Evolutionary conservation across 2,797 vertebrate species (phyloP).

Genomic region (Smutsia gigantea): DNA sequence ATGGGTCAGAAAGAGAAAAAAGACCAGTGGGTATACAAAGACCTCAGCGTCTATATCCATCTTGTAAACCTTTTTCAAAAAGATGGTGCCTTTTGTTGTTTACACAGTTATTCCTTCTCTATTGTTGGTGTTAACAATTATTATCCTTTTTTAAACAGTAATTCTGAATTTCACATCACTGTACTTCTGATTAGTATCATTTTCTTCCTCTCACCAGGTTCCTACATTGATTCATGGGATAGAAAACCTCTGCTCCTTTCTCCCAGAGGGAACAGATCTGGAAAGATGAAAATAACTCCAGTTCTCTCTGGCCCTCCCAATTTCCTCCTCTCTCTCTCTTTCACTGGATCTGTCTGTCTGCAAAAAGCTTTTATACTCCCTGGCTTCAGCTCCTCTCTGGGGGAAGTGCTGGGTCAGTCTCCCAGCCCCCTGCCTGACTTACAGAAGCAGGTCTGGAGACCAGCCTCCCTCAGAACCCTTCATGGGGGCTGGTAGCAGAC

Average conservation of each 20-base stretch:
- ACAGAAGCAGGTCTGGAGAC: neutral
- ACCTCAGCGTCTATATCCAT: neutral
- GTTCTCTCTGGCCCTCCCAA: neutral
- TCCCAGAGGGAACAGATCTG: neutral
- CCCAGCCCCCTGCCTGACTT: neutral
- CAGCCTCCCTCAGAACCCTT: neutral
- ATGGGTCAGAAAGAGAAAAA: slow-evolving; percentile 4
- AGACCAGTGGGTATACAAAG: neutral
- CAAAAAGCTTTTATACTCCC: neutral
- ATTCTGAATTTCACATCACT: neutral
- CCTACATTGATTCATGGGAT: neutral
- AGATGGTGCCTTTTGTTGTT: neutral
- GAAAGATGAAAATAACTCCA: neutral
- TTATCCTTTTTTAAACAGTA: neutral
- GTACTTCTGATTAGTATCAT: neutral
- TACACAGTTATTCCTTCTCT: neutral
- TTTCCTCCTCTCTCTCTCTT: neutral
- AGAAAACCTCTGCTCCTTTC: neutral
- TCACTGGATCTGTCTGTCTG: neutral
- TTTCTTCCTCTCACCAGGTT: neutral
- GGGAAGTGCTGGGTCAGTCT: neutral
- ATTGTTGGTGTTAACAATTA: neutral
- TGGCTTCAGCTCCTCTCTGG: neutral
- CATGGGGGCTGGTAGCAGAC: neutral
- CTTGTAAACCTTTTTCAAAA: neutral